phyloP scores from a whole-genome alignment of 2,797 vertebrate genomes.

The Pelodytes ibericus region DNA sequence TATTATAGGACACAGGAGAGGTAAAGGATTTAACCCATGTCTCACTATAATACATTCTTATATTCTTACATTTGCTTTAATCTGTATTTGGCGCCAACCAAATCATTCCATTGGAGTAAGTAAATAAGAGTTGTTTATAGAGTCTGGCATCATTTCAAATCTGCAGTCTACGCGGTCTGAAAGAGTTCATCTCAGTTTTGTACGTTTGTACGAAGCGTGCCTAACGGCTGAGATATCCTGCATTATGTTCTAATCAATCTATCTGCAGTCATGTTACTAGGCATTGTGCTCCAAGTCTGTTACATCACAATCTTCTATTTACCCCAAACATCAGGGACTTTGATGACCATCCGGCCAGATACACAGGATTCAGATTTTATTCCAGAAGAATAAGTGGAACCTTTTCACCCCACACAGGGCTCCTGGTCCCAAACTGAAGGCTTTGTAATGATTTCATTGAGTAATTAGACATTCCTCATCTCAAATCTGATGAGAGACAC shows the following conservation, averaged over 20 bases:
- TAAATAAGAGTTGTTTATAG: constrained; percentile 20
- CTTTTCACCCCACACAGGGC: too few relatives aligned
- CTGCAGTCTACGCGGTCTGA: neutral
- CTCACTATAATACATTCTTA: neutral
- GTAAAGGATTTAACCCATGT: neutral
- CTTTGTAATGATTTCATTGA: too few relatives aligned
- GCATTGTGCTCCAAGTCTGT: constrained; percentile 11
- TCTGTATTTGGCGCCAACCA: constrained; percentile 7
- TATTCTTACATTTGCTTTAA: constrained; percentile 9
- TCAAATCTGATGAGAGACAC: constrained; percentile 22
- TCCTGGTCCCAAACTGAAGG: too few relatives aligned
- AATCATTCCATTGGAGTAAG: constrained; percentile 7
- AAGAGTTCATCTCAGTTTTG: neutral
- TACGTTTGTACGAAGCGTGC: neutral
- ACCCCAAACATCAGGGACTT: too few relatives aligned
- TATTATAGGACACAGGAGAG: neutral
- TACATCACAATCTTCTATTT: too few relatives aligned
- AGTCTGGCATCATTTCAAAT: neutral
- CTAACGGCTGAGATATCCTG: neutral
- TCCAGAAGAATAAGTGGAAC: too few relatives aligned
- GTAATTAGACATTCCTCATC: constrained; percentile 28
- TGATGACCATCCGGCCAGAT: too few relatives aligned
- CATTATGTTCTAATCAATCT: too few relatives aligned
- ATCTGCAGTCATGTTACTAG: too few relatives aligned
- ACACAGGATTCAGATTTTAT: too few relatives aligned